Percentiles rank a stretch among this genome's conserved stretches.
Conservation (phyloP, 2,888 invertebrate genomes). For the Pammene aurita region DNA sequence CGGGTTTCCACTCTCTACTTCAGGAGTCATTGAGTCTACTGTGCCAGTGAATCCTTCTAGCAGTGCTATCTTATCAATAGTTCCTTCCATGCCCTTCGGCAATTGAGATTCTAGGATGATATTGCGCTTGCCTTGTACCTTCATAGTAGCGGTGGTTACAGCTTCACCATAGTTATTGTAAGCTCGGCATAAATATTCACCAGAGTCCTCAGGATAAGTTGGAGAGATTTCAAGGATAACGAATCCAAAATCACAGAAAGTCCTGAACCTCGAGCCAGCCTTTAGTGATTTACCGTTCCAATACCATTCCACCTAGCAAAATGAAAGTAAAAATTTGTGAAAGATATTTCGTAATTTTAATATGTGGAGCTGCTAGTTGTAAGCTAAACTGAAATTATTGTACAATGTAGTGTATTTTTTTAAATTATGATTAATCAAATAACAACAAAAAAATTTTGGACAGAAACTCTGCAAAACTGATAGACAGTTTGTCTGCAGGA, state of each 20-base stretch:
- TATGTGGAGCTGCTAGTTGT: too few relatives aligned
- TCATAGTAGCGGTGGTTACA: constrained; percentile 94
- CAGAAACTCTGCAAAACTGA: too few relatives aligned
- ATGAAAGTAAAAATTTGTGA: constrained; percentile 19
- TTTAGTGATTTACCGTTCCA: constrained; percentile 95
- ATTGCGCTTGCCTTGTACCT: constrained; percentile 95
- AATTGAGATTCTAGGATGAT: constrained; percentile 96
- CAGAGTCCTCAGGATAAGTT: constrained; percentile 97
- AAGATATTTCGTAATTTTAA: background rate
- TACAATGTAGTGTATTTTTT: too few relatives aligned
- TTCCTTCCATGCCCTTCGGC: constrained; percentile 96
- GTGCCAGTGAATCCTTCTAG: constrained; percentile 92
- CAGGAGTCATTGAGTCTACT: constrained; percentile 86
- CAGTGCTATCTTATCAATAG: constrained; percentile 96
- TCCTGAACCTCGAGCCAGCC: constrained; percentile 96
- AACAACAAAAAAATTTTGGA: too few relatives aligned
- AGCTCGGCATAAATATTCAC: constrained; percentile 95
- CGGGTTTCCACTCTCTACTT: constrained; percentile 93
- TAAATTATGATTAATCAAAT: too few relatives aligned
- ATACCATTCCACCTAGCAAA: constrained; percentile 92
- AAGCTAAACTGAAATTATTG: too few relatives aligned
- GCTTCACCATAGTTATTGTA: constrained; percentile 95
- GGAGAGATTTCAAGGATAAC: constrained; percentile 98
- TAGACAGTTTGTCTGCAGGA: too few relatives aligned
- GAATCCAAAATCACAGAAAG: constrained; percentile 99